Evolutionary conservation across 2,113 vertebrate genomes (phyloP).

Genomic region (Porphyrio hochstetteri): DNA sequence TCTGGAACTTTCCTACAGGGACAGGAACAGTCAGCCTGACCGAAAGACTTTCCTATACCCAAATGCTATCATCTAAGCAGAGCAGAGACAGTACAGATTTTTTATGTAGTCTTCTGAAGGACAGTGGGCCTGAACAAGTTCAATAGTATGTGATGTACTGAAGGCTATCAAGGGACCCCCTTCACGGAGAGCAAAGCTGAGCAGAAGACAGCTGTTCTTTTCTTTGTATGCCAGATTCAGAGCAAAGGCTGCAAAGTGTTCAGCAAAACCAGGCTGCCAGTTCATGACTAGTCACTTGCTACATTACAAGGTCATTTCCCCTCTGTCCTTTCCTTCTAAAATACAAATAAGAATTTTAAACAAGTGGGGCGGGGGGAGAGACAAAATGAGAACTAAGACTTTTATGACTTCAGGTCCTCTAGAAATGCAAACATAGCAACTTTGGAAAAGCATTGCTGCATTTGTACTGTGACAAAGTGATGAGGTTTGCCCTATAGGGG

Average conservation of each 20-base stretch:
- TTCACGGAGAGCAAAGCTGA: conserved; percentile 6
- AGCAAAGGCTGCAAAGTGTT: neutral
- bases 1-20: conserved; percentile 3
- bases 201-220: conserved; percentile 1
- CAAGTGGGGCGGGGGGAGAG: too few relatives aligned
- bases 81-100: neutral
- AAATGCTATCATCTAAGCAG: neutral
- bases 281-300: conserved; percentile 2
- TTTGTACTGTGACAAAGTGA: neutral
- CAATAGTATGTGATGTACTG: neutral
- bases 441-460: neutral
- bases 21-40: neutral
- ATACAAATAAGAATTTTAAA: fast-evolving
- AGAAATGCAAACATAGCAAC: conserved; percentile 7
- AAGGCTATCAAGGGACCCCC: conserved; percentile 10
- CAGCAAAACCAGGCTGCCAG: neutral
- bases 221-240: neutral
- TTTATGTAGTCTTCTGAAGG: conserved; percentile 9
- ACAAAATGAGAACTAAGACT: neutral
- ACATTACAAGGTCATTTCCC: neutral
- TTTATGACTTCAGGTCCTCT: neutral
- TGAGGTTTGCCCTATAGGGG: neutral
- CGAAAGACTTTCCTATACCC: neutral
- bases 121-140: conserved; percentile 11
- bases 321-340: neutral